These are phyloP conservation scores for Apolygus lucorum DNA, from an alignment of 1,140 invertebrate species.

Conservation along the genomic window DNA sequence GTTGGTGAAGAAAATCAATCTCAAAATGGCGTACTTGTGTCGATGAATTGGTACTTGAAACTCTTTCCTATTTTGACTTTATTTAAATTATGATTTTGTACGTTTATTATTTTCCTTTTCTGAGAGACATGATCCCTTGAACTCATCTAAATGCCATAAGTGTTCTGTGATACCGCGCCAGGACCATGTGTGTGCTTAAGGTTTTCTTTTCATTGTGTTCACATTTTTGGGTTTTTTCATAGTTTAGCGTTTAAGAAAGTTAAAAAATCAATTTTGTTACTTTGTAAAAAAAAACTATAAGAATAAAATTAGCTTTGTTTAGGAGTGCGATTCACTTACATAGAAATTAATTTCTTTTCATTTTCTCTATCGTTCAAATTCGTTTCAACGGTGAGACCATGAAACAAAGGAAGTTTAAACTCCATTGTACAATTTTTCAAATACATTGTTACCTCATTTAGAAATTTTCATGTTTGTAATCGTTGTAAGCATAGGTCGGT, in stretches of 20 bases:
- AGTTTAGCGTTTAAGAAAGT: conserved; percentile 21
- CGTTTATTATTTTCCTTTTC: no score
- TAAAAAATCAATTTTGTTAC: no score
- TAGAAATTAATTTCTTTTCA: conserved; percentile 14
- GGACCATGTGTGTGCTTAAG: conserved; percentile 28
- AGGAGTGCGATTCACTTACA: conserved; percentile 23
- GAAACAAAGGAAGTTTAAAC: conserved; percentile 18
- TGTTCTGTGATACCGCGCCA: conserved; percentile 30
- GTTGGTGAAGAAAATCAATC: not conserved
- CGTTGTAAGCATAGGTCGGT: not conserved
- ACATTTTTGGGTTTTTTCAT: conserved; percentile 27
- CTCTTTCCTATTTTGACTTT: not conserved
- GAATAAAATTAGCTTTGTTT: conserved; percentile 27
- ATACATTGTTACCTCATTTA: conserved; percentile 29
- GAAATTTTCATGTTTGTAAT: conserved; percentile 30
- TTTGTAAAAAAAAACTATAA: not conserved
- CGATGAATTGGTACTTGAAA: no score
- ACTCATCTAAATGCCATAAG: conserved; percentile 28
- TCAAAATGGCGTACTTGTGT: no score
- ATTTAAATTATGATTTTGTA: not conserved
- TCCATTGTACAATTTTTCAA: conserved; percentile 21
- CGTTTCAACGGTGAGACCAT: no score
- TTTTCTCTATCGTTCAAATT: conserved; percentile 12
- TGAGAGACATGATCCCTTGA: not conserved
- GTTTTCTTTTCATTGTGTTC: conserved; percentile 24